Base-by-base conservation (phyloP, 1,140 invertebrate species). In the Drosophila sechellia region DNA sequence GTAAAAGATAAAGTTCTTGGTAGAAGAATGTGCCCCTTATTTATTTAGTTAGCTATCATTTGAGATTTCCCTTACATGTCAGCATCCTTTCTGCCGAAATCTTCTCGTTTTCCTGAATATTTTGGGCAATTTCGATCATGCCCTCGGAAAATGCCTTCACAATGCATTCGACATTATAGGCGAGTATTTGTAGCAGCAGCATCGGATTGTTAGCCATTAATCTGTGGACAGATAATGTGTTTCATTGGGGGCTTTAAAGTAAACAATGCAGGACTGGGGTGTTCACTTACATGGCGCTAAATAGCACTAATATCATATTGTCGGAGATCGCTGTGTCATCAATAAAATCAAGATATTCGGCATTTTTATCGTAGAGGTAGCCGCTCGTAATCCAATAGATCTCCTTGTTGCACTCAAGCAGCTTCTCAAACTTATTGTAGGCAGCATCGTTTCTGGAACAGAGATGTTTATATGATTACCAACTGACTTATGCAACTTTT, bases 271-370 rank as follows among this genome's bases (percentile, higher is more conserved):
- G 20, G 12, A 4, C 12, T 0, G 4, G 4, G n/a, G 25, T 6
- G 10, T 61, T 5, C 20, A 77, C 89, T 89, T 81, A 92, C 86
- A 92, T 91, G 53, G 90, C 80, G 65, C 91, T 90, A 48, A 92
- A 90, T 53, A 92, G 87, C 74, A 92, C 90, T 77, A 91, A 91
- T 80, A 92, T 91, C 90, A 92, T 91, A 79, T 91, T 91, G 72
- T 92, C 90, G 48, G 90, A 90, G 74, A 92, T 80, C 66, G 90
- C 83, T 54, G 85, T 87, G 55, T 92, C 90, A 64, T 90, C 91
- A 77, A 92, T 92, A 74, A 92, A 92, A 74, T 92, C 87, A 66
- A 92, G 79, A 79, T 92, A 91, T 77, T 92, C 90, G 77, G 84
- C 86, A 71, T 90, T 92, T 45, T 92, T 91, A 64, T 91, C 85